Evolutionary conservation across 92 coral and sea anemone genomes (phyloP).

Genomic region (Blastomussa wellsi): DNA sequence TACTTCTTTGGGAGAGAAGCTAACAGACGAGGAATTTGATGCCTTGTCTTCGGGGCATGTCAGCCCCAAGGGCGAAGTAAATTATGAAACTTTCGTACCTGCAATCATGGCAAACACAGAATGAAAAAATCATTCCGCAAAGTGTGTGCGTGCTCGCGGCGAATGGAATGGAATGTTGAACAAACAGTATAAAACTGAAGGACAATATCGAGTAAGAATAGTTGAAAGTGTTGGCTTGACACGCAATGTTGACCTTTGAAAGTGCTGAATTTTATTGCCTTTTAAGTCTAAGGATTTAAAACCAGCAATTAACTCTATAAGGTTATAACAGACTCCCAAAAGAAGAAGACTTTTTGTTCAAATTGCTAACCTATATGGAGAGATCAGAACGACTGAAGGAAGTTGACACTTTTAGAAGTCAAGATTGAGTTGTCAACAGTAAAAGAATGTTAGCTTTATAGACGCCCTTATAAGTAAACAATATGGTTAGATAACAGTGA

Average conservation of each 20-base stretch:
- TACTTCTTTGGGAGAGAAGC: slow-evolving; percentile 94
- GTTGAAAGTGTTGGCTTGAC: slow-evolving; percentile 29
- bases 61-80: slow-evolving; percentile 80
- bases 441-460: slow-evolving; percentile 10
- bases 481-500: slow-evolving; percentile 19
- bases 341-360: neutral
- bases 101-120: slow-evolving; percentile 40
- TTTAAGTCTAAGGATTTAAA: neutral
- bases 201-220: slow-evolving; percentile 29
- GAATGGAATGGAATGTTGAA: neutral
- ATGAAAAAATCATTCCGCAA: neutral
- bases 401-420: neutral
- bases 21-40: slow-evolving; percentile 91
- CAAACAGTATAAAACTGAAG: slow-evolving; percentile 12
- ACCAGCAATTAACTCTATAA: slow-evolving; percentile 10
- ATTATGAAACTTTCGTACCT: slow-evolving; percentile 67
- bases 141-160: neutral
- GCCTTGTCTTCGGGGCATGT: slow-evolving; percentile 77
- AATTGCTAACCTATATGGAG: neutral
- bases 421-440: slow-evolving; percentile 25
- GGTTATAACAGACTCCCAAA: neutral
- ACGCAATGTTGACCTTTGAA: slow-evolving; percentile 30
- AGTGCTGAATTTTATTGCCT: slow-evolving; percentile 5
- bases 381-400: neutral
- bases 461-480: slow-evolving; percentile 17